phyloP scores from a whole-genome alignment of 2,797 vertebrate genomes.

The Melanotaenia trifasciata region DNA sequence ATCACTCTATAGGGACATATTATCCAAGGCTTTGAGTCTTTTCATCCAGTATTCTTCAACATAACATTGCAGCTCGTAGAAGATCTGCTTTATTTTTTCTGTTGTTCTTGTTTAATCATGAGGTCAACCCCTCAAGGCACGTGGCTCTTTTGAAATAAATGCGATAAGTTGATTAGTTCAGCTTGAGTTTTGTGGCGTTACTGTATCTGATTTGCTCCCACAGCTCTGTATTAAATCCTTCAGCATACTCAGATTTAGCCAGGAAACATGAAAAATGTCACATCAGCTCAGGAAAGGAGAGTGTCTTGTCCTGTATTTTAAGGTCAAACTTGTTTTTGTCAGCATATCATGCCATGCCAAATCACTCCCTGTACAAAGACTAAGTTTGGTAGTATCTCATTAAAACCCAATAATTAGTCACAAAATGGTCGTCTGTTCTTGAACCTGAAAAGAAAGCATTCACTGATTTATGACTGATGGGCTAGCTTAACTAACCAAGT shows the following conservation, averaged over 20 bases:
- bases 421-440: not conserved
- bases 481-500: not conserved
- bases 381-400: not conserved
- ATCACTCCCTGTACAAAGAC: not conserved
- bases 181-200: constrained; percentile 31
- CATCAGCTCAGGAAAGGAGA: constrained; percentile 5
- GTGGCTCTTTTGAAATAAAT: constrained; percentile 45
- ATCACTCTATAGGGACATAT: not conserved
- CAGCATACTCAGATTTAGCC: constrained; percentile 24
- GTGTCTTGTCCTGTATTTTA: constrained; percentile 8
- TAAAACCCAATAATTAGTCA: constrained; percentile 14
- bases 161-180: constrained; percentile 30
- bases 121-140: constrained; percentile 9
- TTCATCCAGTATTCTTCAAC: not conserved
- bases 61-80: not conserved
- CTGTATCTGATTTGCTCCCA: constrained; percentile 43
- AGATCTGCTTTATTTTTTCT: not conserved
- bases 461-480: constrained; percentile 17
- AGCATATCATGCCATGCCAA: constrained; percentile 7
- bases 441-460: not conserved
- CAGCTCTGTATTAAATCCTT: constrained; percentile 32
- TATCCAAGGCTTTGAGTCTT: not conserved
- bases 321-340: constrained; percentile 29
- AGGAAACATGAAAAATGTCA: constrained; percentile 33
- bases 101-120: not conserved